Percentiles rank a stretch among this genome's conserved stretches.
Conservation (phyloP, 2,113 vertebrate species). For the Oxygymnocypris stewartii region DNA sequence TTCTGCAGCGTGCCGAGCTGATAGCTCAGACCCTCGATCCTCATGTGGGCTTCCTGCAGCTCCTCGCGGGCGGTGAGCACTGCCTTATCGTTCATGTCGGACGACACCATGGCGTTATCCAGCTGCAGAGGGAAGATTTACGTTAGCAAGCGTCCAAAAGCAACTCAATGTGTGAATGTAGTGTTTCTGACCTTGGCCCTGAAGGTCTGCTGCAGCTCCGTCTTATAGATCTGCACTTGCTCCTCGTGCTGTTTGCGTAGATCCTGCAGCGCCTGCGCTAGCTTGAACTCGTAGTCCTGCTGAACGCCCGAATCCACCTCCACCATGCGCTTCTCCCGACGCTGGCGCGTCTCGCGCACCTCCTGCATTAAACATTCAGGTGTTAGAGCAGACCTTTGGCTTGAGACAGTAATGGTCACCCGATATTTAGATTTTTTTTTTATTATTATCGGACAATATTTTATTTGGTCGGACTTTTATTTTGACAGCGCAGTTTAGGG, state of each 20-base stretch:
- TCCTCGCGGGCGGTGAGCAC: constrained; percentile 87
- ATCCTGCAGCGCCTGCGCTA: constrained; percentile 88
- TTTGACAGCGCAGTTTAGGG: too few species aligned
- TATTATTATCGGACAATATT: too few species aligned
- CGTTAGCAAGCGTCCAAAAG: neutral
- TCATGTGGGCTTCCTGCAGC: constrained; percentile 85
- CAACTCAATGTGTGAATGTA: neutral
- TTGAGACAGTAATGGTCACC: too few species aligned
- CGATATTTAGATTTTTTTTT: too few species aligned
- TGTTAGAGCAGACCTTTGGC: too few species aligned
- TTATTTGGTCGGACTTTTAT: too few species aligned
- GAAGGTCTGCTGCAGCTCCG: constrained; percentile 89
- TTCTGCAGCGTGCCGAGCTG: constrained; percentile 91
- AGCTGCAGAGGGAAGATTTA: constrained; percentile 71
- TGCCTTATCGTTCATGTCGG: constrained; percentile 89
- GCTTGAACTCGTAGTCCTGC: constrained; percentile 88
- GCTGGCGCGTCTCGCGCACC: constrained; percentile 85
- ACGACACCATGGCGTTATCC: constrained; percentile 88
- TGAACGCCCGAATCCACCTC: constrained; percentile 88
- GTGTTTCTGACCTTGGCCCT: constrained; percentile 81
- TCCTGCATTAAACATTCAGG: constrained; percentile 73
- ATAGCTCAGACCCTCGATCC: constrained; percentile 87
- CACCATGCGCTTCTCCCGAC: constrained; percentile 83
- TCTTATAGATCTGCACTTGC: constrained; percentile 86
- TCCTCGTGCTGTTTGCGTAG: constrained; percentile 88